Conservation (phyloP, 2,888 invertebrate species). For the Nysson spinosus region DNA sequence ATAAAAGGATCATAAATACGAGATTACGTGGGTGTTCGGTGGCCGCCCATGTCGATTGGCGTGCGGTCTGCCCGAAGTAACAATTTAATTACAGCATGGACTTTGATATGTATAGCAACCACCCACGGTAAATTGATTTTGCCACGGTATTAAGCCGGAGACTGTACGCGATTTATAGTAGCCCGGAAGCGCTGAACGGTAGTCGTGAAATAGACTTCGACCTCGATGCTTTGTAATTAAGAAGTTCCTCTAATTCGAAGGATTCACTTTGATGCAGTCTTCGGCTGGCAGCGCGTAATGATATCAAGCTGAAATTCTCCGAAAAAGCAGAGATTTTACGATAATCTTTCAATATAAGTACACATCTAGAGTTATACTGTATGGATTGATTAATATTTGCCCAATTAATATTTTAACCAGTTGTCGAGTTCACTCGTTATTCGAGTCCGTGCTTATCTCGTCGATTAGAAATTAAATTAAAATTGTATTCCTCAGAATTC, state of each 20-base stretch:
- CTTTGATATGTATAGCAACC: conserved; percentile 75
- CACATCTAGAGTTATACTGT: no score
- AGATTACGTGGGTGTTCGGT: conserved; percentile 70
- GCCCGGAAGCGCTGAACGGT: conserved; percentile 72
- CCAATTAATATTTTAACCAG: no score
- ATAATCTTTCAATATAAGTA: no score
- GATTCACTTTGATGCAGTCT: no score
- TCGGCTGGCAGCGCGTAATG: no score
- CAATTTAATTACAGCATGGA: conserved; percentile 77
- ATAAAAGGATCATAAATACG: conserved; percentile 67
- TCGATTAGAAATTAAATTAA: no score
- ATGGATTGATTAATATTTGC: no score
- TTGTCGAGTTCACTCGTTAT: no score
- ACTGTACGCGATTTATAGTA: conserved; percentile 70
- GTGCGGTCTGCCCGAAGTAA: conserved; percentile 76
- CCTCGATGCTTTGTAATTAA: conserved; percentile 51
- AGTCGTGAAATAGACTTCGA: conserved; percentile 66
- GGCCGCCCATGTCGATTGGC: conserved; percentile 76
- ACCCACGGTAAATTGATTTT: conserved; percentile 78
- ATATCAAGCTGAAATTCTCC: no score
- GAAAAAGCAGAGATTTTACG: no score
- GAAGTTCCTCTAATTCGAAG: conserved; percentile 37
- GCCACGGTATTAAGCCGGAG: conserved; percentile 75
- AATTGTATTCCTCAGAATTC: no score
- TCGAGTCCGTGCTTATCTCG: no score